Evolutionary conservation across 2,888 invertebrate genomes (phyloP).

Genomic region (Eupithecia vulgata): DNA sequence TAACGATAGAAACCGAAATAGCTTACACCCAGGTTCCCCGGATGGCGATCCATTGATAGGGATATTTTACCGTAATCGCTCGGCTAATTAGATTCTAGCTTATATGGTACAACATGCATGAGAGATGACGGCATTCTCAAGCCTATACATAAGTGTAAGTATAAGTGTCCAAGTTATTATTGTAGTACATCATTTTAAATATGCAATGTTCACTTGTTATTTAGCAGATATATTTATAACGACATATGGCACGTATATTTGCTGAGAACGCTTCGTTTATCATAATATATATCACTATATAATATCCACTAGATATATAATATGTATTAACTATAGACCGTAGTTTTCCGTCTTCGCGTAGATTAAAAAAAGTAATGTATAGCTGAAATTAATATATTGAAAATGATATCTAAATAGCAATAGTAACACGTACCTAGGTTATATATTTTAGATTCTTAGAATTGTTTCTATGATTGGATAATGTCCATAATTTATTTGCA

Average conservation of each 20-base stretch:
- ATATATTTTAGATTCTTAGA: neutral
- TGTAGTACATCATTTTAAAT: neutral
- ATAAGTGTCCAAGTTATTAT: neutral
- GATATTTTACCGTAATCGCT: too few species aligned
- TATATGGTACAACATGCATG: too few species aligned
- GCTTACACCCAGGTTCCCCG: too few species aligned
- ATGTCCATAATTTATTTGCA: conserved; percentile 8
- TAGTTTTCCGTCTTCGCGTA: neutral
- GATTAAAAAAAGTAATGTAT: neutral
- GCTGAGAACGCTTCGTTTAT: neutral
- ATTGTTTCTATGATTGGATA: neutral
- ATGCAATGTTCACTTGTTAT: neutral
- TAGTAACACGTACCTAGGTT: neutral
- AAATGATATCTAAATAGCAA: neutral
- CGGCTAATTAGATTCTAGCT: too few species aligned
- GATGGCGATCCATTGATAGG: too few species aligned
- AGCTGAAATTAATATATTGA: neutral
- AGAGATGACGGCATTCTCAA: neutral
- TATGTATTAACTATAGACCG: neutral
- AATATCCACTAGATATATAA: too few species aligned
- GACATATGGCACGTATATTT: neutral
- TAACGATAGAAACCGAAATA: too few species aligned
- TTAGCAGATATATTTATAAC: neutral
- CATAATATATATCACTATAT: neutral
- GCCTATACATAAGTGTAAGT: too few species aligned